Evolutionary conservation across 2,797 vertebrate species (phyloP), one percentile per base, ranked within the genome.

Genomic region (Neosilurus mollespiculum): DNA sequence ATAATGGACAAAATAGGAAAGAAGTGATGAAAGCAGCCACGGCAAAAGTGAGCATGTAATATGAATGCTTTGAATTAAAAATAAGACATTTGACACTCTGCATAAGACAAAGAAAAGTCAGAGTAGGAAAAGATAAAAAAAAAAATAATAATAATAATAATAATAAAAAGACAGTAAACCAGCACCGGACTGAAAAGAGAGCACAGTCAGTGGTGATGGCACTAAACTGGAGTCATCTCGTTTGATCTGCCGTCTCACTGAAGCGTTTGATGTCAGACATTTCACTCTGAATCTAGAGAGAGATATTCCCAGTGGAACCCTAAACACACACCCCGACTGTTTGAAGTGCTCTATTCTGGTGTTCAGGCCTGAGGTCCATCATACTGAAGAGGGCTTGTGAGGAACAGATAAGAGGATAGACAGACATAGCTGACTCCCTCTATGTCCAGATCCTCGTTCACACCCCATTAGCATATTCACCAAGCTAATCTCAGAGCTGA

Each of bases 231-330:
- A 82, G 86, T 81, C 81, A 88, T 86, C 83, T 77, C 90, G 82
- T 93, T 93, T 94, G 90, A 94, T 94, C 91, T 86, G 83, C 86
- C 78, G 59, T 86, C 81, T 82, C 73, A 10, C 56, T 78, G 76
- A 53, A 69, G 81, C 85, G 90, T 93, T 93, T 94, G 93, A 94
- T 92, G 92, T 93, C 88, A 86, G 87, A 89, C 93, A 90, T 93
- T 94, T 94, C 92, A 86, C 87, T 91, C 89, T 91, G 91, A 92
- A 93, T 93, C 93, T 91, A 89, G 88, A 92, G 89, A 86, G 80
- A 70, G 83, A 90, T 92, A 85, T 92, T 90, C 91, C 92, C 92
- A 75, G 73, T 75, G 91, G 90, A 89, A 82, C 73, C 79, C 78
- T 65, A 72, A 62, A 81, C 37, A 67, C 81, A 89, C 88, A 69